Evolutionary conservation across 1,140 invertebrate genomes (phyloP).

Genomic region (Drosophila biarmipes): DNA sequence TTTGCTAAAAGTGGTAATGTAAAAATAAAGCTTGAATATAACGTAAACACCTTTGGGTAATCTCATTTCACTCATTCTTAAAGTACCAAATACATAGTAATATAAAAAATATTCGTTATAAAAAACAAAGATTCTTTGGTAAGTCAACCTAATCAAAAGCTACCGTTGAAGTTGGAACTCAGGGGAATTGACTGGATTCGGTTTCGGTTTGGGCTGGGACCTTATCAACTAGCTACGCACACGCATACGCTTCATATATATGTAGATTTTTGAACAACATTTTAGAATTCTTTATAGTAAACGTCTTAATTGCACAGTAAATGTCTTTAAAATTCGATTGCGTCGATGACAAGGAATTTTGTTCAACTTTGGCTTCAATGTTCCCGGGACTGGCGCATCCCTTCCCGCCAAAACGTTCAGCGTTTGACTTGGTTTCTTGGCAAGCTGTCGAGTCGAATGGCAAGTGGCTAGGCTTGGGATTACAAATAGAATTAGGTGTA

Average conservation of each 20-base stretch:
- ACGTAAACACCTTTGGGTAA: conserved; percentile 55
- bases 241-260: conserved; percentile 29
- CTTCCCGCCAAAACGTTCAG: conserved; percentile 10
- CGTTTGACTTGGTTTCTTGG: conserved; percentile 53
- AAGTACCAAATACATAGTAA: conserved; percentile 45
- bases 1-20: conserved; percentile 54
- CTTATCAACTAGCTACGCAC: conserved; percentile 62
- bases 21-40: conserved; percentile 67
- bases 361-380: conserved; percentile 71
- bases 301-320: conserved; percentile 61
- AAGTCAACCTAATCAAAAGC: conserved; percentile 60
- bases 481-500: conserved; percentile 35
- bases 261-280: conserved; percentile 69
- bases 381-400: conserved; percentile 6
- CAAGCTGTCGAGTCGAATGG: conserved; percentile 57
- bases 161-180: conserved; percentile 41
- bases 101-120: conserved; percentile 35
- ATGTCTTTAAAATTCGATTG: conserved; percentile 69
- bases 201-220: conserved; percentile 23
- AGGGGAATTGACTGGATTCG: conserved; percentile 56
- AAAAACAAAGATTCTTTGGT: conserved; percentile 71
- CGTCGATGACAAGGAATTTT: conserved; percentile 57
- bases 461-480: conserved; percentile 41
- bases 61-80: conserved; percentile 40
- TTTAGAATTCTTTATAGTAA: conserved; percentile 64